A percentile compares a stretch with the other conserved stretches of the same genome.
These are phyloP conservation scores for Peromyscus aztecus DNA, from an alignment of 2,797 vertebrate genomes.

Conservation along the genomic window DNA sequence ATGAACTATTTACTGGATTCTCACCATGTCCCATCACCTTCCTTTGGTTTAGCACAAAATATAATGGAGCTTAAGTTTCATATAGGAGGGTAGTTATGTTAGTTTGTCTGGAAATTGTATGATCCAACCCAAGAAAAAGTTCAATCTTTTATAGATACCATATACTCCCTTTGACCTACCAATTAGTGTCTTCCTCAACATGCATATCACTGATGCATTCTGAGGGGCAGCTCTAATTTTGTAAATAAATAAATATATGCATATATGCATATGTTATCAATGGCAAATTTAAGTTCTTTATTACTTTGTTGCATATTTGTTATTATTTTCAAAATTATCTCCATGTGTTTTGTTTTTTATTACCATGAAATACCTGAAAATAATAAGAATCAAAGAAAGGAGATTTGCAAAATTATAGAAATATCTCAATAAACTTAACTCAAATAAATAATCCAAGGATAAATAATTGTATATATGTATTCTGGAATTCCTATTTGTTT, in stretches of 20 bases:
- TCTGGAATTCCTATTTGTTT: background rate
- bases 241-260: background rate
- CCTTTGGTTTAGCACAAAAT: background rate
- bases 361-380: background rate
- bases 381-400: background rate
- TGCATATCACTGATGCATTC: background rate
- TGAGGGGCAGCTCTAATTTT: background rate
- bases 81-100: accelerated
- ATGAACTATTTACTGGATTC: background rate
- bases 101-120: background rate
- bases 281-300: background rate
- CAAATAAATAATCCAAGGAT: background rate
- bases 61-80: background rate
- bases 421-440: background rate
- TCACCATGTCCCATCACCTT: background rate
- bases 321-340: background rate
- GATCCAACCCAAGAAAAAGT: background rate
- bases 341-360: background rate
- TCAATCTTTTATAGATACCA: background rate
- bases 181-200: background rate
- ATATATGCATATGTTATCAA: background rate
- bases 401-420: background rate
- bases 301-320: background rate
- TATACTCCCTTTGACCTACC: background rate
- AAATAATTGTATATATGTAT: background rate